Percentiles rank a stretch among this genome's conserved stretches.
These are phyloP conservation scores for Volucella inflata DNA, from an alignment of 2,888 invertebrate species.

Conservation along the genomic window DNA sequence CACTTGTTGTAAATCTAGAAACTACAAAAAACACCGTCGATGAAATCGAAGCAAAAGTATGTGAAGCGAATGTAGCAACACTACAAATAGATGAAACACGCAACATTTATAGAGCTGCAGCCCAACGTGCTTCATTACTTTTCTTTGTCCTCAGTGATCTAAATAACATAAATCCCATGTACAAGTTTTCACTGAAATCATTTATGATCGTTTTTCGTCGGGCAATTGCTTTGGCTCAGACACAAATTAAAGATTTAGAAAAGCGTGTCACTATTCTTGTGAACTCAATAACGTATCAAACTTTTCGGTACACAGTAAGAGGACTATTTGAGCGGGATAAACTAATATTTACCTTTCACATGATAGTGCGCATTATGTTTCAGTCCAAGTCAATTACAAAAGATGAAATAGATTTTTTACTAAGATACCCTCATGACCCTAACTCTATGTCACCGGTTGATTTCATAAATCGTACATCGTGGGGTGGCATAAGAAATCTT, in stretches of 20 bases:
- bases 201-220: slow-evolving; percentile 96
- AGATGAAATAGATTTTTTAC: slow-evolving; percentile 93
- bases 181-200: slow-evolving; percentile 97
- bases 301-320: slow-evolving; percentile 94
- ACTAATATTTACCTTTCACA: slow-evolving; percentile 94
- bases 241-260: slow-evolving; percentile 87
- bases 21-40: slow-evolving; percentile 96
- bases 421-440: slow-evolving; percentile 92
- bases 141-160: slow-evolving; percentile 97
- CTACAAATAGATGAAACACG: slow-evolving; percentile 95
- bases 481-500: slow-evolving; percentile 93
- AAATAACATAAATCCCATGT: slow-evolving; percentile 96
- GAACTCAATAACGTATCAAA: slow-evolving; percentile 93
- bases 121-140: slow-evolving; percentile 93
- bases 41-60: slow-evolving; percentile 94
- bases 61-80: slow-evolving; percentile 94
- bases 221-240: slow-evolving; percentile 89
- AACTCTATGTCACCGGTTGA: slow-evolving; percentile 89
- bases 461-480: slow-evolving; percentile 90
- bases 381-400: slow-evolving; percentile 85
- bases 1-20: slow-evolving; percentile 95
- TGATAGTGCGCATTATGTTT: slow-evolving; percentile 88
- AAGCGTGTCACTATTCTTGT: slow-evolving; percentile 90
- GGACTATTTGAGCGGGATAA: slow-evolving; percentile 97
- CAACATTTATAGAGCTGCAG: slow-evolving; percentile 94